Evolutionary conservation across 1,140 invertebrate genomes (phyloP).

Genomic region (Alviniconcha marisindica): DNA sequence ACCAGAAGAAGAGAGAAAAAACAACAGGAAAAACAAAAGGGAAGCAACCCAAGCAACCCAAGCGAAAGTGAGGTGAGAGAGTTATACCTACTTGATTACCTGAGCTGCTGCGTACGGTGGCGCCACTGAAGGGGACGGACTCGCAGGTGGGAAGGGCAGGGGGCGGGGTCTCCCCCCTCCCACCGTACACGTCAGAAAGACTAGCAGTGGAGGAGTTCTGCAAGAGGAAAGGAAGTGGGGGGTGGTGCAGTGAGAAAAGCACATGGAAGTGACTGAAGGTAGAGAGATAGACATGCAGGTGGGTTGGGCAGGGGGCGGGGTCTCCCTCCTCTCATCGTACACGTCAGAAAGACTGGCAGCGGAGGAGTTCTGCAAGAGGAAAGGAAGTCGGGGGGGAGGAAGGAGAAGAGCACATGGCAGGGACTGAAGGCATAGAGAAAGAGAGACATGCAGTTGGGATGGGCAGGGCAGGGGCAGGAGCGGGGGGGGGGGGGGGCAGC

Average conservation of each 20-base stretch:
- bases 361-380: conserved; percentile 35
- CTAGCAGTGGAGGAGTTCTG: conserved; percentile 41
- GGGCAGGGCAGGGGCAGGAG: conserved; percentile 27
- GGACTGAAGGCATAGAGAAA: no score
- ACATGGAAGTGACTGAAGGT: no score
- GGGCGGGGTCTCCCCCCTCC: conserved; percentile 32
- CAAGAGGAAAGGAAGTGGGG: not conserved
- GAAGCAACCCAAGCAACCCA: not conserved
- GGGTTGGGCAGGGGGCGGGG: conserved; percentile 18
- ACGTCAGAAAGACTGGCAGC: conserved; percentile 40
- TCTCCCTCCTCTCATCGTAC: conserved; percentile 20
- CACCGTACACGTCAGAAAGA: conserved; percentile 31
- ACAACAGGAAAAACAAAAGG: no score
- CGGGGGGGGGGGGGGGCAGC: no score
- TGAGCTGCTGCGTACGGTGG: conserved; percentile 41
- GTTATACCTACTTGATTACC: conserved; percentile 69
- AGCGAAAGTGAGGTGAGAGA: not conserved
- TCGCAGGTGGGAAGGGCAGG: conserved; percentile 22
- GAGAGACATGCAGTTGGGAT: no score
- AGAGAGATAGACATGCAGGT: no score
- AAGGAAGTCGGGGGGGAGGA: not conserved
- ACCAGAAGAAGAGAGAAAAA: no score
- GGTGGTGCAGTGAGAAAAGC: no score
- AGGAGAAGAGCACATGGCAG: no score
- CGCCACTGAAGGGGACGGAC: conserved; percentile 24